phyloP scores from a whole-genome alignment of 2,888 invertebrate species.

The Drosophila pseudotalamancana region DNA sequence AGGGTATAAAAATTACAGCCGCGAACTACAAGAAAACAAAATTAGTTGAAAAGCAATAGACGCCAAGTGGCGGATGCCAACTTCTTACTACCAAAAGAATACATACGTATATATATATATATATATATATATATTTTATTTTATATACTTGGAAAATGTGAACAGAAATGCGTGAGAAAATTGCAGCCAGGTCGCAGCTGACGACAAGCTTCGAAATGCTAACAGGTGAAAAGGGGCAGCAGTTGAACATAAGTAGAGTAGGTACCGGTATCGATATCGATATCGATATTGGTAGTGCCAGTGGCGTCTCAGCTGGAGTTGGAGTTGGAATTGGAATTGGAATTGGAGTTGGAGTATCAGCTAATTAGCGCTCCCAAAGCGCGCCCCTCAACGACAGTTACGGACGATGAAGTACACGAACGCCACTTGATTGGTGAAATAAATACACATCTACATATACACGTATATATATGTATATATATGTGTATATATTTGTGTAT shows the following conservation, averaged over 20 bases:
- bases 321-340: neutral
- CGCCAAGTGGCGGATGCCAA: slow-evolving; percentile 68
- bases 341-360: neutral
- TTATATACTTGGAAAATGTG: slow-evolving; percentile 23
- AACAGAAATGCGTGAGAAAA: slow-evolving; percentile 71
- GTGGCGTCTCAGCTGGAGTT: neutral
- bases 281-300: neutral
- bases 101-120: slow-evolving; percentile 1
- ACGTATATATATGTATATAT: neutral
- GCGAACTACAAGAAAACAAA: slow-evolving; percentile 75
- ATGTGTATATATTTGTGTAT: neutral
- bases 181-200: slow-evolving; percentile 57
- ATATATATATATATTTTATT: neutral
- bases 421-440: slow-evolving; percentile 8
- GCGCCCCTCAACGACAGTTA: slow-evolving; percentile 8
- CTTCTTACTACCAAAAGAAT: slow-evolving; percentile 34
- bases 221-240: slow-evolving; percentile 21
- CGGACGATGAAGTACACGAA: neutral
- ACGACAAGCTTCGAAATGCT: slow-evolving; percentile 18
- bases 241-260: neutral
- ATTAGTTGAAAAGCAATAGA: slow-evolving; percentile 72
- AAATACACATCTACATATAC: neutral
- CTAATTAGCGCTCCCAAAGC: slow-evolving; percentile 1
- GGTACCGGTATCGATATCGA: neutral
- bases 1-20: too few species aligned